These are phyloP conservation scores for Fratercula arctica DNA, from an alignment of 2,797 vertebrate species.

Conservation along the genomic window DNA sequence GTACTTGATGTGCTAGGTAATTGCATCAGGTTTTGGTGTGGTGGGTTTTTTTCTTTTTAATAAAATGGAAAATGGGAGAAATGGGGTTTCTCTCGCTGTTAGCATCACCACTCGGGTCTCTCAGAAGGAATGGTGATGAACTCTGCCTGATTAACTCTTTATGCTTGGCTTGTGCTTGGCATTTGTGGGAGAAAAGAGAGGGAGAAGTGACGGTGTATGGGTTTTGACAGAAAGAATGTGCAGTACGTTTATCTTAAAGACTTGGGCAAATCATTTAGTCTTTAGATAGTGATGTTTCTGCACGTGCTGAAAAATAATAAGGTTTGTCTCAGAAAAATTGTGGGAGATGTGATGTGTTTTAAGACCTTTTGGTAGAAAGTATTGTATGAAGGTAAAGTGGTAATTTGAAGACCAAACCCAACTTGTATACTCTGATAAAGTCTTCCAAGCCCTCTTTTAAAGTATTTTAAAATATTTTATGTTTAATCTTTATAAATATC, in stretches of 20 bases:
- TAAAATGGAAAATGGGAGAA: background rate
- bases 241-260: background rate
- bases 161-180: accelerated
- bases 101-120: background rate
- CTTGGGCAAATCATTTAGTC: background rate
- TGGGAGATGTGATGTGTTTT: background rate
- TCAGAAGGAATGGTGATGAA: background rate
- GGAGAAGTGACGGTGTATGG: background rate
- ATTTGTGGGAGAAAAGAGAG: background rate
- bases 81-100: background rate
- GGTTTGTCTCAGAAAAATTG: background rate
- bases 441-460: background rate
- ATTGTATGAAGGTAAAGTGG: background rate
- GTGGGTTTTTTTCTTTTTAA: background rate
- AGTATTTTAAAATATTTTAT: background rate
- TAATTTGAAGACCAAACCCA: background rate
- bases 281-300: background rate
- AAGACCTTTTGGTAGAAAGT: background rate
- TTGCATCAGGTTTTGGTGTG: background rate
- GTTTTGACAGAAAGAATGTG: background rate
- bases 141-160: background rate
- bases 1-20: background rate
- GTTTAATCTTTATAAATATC: background rate
- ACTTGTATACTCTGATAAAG: background rate
- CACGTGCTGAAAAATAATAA: background rate